A percentile compares a stretch with the other conserved stretches of the same genome.
Conservation (phyloP, 1,140 invertebrate genomes). For the Steinernema feltiae region DNA sequence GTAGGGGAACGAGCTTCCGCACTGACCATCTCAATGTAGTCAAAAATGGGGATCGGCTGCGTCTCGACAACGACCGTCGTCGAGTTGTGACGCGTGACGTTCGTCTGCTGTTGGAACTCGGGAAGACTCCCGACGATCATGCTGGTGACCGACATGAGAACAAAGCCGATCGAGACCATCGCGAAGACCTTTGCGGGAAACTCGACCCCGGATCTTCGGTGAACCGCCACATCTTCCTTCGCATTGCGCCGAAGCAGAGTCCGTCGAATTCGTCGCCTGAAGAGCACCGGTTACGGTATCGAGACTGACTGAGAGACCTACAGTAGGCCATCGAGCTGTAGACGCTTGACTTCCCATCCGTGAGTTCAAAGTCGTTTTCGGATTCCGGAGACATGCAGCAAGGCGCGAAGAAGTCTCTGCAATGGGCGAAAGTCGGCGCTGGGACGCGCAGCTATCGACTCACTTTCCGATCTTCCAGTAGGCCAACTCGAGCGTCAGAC, state of each 20-base stretch:
- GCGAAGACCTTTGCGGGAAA: neutral
- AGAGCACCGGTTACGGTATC: neutral
- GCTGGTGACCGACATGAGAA: neutral
- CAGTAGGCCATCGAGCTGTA: neutral
- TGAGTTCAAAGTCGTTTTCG: neutral
- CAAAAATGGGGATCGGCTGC: neutral
- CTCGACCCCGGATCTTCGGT: neutral
- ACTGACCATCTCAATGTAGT: neutral
- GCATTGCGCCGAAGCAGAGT: neutral
- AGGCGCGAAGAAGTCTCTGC: neutral
- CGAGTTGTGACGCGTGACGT: neutral
- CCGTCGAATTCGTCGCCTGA: neutral
- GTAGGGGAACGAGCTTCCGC: no score
- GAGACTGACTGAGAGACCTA: neutral
- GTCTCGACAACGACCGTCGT: neutral
- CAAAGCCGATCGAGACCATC: neutral
- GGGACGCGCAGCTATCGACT: neutral
- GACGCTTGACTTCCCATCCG: neutral
- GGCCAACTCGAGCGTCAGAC: conserved; percentile 6
- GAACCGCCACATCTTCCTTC: neutral
- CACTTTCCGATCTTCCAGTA: conserved; percentile 17
- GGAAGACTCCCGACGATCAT: neutral
- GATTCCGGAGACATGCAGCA: neutral
- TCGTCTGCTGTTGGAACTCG: neutral
- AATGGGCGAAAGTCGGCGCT: neutral